Conservation (phyloP, 2,888 invertebrate species). For the Chaetoderma sp. region DNA sequence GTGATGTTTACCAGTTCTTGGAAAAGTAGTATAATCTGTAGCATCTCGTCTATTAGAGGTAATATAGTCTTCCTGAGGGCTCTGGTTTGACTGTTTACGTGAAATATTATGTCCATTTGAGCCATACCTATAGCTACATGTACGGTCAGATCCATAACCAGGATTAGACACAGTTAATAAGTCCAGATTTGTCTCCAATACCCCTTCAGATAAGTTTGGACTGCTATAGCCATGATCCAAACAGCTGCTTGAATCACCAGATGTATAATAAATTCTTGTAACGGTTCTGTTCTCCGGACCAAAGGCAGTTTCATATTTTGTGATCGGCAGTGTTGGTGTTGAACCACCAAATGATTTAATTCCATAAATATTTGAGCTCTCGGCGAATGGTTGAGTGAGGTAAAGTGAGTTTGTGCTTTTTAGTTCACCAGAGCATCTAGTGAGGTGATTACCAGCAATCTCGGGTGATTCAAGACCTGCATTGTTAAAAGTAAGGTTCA, state of each 20-base stretch:
- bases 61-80: no score
- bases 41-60: no score
- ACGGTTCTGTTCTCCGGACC: slow-evolving; percentile 60
- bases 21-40: no score
- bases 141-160: no score
- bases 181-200: neutral
- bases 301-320: slow-evolving; percentile 58
- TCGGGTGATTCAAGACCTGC: neutral
- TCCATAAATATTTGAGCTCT: slow-evolving; percentile 21
- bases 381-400: slow-evolving; percentile 40
- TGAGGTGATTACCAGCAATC: neutral
- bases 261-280: slow-evolving; percentile 52
- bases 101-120: no score
- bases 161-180: no score
- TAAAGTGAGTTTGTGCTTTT: slow-evolving; percentile 8
- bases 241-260: neutral
- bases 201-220: neutral
- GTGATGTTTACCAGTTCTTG: no score
- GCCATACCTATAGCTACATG: no score
- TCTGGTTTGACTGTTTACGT: no score
- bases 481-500: slow-evolving; percentile 45
- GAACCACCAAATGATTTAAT: slow-evolving; percentile 35
- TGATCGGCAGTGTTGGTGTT: slow-evolving; percentile 44
- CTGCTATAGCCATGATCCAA: neutral
- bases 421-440: neutral